Evolutionary conservation across 1,140 invertebrate species (phyloP), one percentile per base, ranked within the genome.

Genomic region (Platyura marginata): DNA sequence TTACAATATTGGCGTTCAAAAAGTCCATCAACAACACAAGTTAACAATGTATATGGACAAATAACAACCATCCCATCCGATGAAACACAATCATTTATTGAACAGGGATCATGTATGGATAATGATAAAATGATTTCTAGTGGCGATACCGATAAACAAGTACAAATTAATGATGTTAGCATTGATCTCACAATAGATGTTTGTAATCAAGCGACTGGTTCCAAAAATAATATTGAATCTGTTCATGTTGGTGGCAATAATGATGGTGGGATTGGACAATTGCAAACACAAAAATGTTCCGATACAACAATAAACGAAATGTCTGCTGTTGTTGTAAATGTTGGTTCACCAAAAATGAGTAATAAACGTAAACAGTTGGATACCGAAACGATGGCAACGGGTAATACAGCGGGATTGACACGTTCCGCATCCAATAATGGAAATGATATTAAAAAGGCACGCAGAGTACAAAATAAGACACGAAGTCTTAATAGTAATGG

Each of bases 1-100:
- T 61, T 88, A 44, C 84, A 89, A 63, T 89, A 86, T 61, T 86
- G 82, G 81, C 72, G 84, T 34, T 87, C 81, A 16, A 84, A 84
- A 48, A 84, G 81, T 25, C 82, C 84, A 4, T 79, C 82, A 41
- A 74, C 71, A 54, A 64, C 67, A n/a, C n/a, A n/a, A 10, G 62
- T 68, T 6, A 75, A 72, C 48, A 67, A 63, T 19, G 62, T 65
- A 22, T 76, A 72, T 46, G 72, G 72, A 34, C 69, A 69, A 23
- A 67, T 68, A 21, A 65, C 66, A 10, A n/a, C 54, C n/a, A 45
- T 63, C 39, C 63, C 68, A 2, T 58, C 66, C 1, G 73, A 74
- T 38, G 72, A 77, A 29, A 40, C 18, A 29, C 9, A 20, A 40
- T 9, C 13, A 23, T 11, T 16, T n/a, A 21, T 21, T 8, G 19